A percentile compares a stretch with the other conserved stretches of the same genome.
These are phyloP conservation scores for Salvelinus sp. DNA, from an alignment of 2,113 vertebrate genomes.

Conservation along the genomic window DNA sequence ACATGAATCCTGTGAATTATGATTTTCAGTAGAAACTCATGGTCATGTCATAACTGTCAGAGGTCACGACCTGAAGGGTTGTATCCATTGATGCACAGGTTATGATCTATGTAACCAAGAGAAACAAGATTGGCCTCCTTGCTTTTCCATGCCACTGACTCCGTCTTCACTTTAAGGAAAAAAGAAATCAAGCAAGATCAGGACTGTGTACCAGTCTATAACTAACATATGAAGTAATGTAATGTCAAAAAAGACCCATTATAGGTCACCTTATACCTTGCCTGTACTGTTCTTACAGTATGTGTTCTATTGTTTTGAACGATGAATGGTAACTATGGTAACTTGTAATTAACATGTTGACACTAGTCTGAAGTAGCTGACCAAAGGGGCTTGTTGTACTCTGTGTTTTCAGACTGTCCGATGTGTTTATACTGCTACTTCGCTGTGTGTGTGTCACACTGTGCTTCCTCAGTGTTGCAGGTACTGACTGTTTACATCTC, in stretches of 20 bases:
- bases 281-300: conserved; percentile 43
- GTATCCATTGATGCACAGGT: conserved; percentile 21
- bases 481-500: conserved; percentile 74
- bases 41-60: too few species aligned
- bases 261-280: conserved; percentile 38
- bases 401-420: conserved; percentile 57
- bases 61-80: too few species aligned
- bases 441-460: conserved; percentile 33
- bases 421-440: conserved; percentile 58
- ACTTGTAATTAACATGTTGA: conserved; percentile 38
- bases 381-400: conserved; percentile 64
- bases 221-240: conserved; percentile 39
- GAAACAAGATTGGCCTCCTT: conserved; percentile 23
- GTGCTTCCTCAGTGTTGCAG: conserved; percentile 58
- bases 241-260: conserved; percentile 39
- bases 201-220: conserved; percentile 21
- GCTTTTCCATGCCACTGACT: neutral
- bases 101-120: conserved; percentile 33
- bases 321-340: conserved; percentile 52
- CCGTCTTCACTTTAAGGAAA: neutral
- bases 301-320: conserved; percentile 32
- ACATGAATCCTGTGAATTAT: conserved; percentile 3
- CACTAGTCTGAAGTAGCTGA: conserved; percentile 60
- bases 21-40: neutral
- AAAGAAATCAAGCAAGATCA: neutral